Percentiles rank a stretch among this genome's conserved stretches.
These are phyloP conservation scores for Zaprionus ghesquierei DNA, from an alignment of 1,140 invertebrate species.

Conservation along the genomic window DNA sequence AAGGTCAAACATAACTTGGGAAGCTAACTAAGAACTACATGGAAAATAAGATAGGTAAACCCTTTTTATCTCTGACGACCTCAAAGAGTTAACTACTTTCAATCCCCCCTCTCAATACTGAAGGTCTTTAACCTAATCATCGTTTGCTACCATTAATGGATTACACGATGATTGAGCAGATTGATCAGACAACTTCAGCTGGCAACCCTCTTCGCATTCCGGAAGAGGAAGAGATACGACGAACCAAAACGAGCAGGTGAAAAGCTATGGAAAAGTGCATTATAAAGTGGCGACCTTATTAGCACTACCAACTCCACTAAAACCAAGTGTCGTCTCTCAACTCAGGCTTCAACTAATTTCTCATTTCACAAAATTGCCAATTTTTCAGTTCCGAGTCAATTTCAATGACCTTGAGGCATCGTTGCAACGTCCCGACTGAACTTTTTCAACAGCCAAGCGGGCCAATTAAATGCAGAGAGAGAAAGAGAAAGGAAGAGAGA, in stretches of 20 bases:
- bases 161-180: background rate
- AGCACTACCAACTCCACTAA: background rate
- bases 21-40: too few species aligned
- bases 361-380: conserved; percentile 16
- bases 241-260: background rate
- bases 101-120: background rate
- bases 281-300: conserved; percentile 1
- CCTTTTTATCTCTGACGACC: too few species aligned
- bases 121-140: background rate
- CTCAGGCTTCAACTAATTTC: background rate
- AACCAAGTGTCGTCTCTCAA: background rate
- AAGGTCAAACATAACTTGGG: background rate
- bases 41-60: too few species aligned
- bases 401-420: conserved; percentile 76
- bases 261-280: background rate
- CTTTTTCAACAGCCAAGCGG: background rate
- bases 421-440: conserved; percentile 39
- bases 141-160: background rate
- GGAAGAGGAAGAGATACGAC: background rate
- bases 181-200: background rate
- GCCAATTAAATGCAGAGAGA: background rate
- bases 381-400: conserved; percentile 35
- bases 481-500: conserved; percentile 1
- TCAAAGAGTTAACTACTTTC: too few species aligned
- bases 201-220: background rate